phyloP scores from a whole-genome alignment of 2,797 vertebrate genomes.

The Anas flavirostris region DNA sequence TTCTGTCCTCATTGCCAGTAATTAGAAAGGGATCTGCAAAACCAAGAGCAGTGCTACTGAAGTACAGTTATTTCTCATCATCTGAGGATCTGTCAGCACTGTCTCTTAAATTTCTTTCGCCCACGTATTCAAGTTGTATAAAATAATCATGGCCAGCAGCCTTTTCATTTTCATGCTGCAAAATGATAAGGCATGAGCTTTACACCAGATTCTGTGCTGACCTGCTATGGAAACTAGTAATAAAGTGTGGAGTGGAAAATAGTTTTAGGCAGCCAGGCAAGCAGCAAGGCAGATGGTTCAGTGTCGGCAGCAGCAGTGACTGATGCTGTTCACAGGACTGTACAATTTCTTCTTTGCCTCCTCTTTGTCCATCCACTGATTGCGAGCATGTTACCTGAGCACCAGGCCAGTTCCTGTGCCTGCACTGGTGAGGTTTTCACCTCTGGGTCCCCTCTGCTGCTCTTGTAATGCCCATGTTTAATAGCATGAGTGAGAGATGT shows the following conservation, averaged over 20 bases:
- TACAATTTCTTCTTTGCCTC: not conserved
- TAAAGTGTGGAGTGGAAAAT: not conserved
- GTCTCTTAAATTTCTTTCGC: not conserved
- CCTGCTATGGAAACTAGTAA: not conserved
- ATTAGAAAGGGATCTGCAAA: conserved; percentile 35
- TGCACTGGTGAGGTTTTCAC: not conserved
- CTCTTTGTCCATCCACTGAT: not conserved
- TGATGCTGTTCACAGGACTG: not conserved
- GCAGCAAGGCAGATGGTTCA: not conserved
- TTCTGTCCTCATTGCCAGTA: conserved; percentile 46
- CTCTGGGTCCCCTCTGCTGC: not conserved
- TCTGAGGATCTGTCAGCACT: not conserved
- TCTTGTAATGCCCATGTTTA: not conserved
- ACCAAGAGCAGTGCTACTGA: not conserved
- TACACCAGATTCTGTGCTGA: not conserved
- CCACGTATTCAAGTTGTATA: not conserved
- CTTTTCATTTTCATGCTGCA: not conserved
- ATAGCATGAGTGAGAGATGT: not conserved
- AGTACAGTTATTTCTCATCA: not conserved
- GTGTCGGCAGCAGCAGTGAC: rapidly evolving
- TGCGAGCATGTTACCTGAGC: rapidly evolving
- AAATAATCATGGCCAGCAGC: not conserved
- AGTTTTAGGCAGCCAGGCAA: not conserved
- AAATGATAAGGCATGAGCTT: not conserved
- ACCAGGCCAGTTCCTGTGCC: not conserved